Conservation (phyloP, 2,113 vertebrate genomes). For the Chionodraco myersi region DNA sequence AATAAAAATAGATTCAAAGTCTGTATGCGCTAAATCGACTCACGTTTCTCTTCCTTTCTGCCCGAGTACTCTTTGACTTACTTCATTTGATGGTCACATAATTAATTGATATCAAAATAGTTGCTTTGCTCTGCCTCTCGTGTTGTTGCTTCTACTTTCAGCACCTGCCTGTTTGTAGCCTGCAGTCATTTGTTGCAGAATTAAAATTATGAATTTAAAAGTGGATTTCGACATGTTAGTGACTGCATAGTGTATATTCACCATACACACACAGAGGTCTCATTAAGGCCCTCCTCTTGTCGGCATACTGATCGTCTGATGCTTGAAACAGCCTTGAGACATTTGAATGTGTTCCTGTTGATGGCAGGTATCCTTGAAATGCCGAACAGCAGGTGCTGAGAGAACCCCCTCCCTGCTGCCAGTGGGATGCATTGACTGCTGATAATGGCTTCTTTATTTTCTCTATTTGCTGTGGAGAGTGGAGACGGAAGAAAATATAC, state of each 20-base stretch:
- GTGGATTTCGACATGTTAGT: not conserved
- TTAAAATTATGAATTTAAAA: too few species aligned
- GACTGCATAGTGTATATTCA: constrained; percentile 5
- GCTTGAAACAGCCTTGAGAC: constrained; percentile 20
- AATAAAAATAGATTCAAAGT: too few species aligned
- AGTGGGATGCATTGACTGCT: constrained; percentile 14
- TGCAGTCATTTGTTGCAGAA: too few species aligned
- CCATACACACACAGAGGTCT: constrained; percentile 10
- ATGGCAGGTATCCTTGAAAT: constrained; percentile 33
- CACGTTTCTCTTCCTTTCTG: too few species aligned
- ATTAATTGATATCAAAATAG: too few species aligned
- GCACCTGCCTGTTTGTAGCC: too few species aligned
- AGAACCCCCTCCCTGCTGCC: constrained; percentile 24
- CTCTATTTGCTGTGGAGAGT: not conserved
- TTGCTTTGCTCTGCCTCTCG: too few species aligned
- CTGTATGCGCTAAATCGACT: too few species aligned
- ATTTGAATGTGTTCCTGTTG: constrained; percentile 15
- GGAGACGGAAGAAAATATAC: too few species aligned
- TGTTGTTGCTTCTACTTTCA: too few species aligned
- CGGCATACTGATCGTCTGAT: constrained; percentile 40
- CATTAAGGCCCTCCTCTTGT: constrained; percentile 31
- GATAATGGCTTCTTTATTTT: constrained; percentile 11
- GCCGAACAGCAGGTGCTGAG: constrained; percentile 33
- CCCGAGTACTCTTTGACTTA: too few species aligned
- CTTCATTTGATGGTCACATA: too few species aligned